phyloP scores from a whole-genome alignment of 2,888 invertebrate species.

The Hybos culiciformis region DNA sequence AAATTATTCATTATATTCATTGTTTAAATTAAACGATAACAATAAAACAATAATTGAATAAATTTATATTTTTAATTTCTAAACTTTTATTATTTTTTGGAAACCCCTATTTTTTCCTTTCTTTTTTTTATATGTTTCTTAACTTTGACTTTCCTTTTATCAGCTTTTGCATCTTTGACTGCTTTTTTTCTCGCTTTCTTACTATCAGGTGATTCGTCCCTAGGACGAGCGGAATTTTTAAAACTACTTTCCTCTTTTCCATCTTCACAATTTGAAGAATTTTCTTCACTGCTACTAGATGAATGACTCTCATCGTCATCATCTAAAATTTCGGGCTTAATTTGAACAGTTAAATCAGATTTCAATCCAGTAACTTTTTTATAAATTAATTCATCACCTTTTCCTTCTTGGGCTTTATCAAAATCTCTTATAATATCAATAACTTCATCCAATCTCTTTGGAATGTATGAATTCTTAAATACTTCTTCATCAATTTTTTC shows the following conservation, averaged over 20 bases:
- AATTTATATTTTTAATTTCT: too few species aligned
- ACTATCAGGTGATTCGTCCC: conserved; percentile 67
- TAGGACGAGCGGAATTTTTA: conserved; percentile 51
- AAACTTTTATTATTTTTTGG: conserved; percentile 33
- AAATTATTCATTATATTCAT: too few species aligned
- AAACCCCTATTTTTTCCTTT: conserved; percentile 48
- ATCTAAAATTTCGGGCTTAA: conserved; percentile 47
- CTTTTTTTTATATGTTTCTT: conserved; percentile 91
- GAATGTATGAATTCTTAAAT: conserved; percentile 88
- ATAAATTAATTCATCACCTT: conserved; percentile 61
- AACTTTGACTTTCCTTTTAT: conserved; percentile 74
- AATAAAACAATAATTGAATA: too few species aligned
- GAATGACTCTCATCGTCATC: conserved; percentile 4
- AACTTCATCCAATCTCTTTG: conserved; percentile 79
- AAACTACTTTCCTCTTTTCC: conserved; percentile 43
- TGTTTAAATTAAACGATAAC: too few species aligned
- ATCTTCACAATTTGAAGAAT: conserved; percentile 21
- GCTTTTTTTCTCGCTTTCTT: conserved; percentile 69
- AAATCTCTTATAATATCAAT: conserved; percentile 78
- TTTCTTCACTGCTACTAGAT: conserved; percentile 11
- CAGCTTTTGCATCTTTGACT: conserved; percentile 49
- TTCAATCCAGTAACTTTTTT: conserved; percentile 77
- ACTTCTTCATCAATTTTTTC: conserved; percentile 81
- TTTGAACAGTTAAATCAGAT: conserved; percentile 61
- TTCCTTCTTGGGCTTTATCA: conserved; percentile 59